A percentile compares a stretch with the other conserved stretches of the same genome.
Evolutionary conservation across 2,888 invertebrate species (phyloP).

Genomic region (Apotomis capreana): DNA sequence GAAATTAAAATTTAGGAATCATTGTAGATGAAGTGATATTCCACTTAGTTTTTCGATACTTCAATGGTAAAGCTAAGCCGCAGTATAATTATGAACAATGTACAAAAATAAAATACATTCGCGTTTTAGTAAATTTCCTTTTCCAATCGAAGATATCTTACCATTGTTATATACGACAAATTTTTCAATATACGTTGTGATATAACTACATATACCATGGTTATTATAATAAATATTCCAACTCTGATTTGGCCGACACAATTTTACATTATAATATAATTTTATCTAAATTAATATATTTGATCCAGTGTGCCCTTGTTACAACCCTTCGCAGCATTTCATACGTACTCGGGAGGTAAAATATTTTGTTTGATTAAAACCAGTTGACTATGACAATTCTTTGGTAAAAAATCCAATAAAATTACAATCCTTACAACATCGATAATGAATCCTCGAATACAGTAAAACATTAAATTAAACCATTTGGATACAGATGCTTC

Average conservation of each 20-base stretch:
- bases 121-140: not conserved
- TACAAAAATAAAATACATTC: slow-evolving; percentile 1
- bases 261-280: slow-evolving; percentile 4
- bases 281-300: slow-evolving; percentile 12
- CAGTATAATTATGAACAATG: not conserved
- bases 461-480: slow-evolving; percentile 16
- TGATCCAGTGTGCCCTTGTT: slow-evolving; percentile 25
- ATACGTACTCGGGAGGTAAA: slow-evolving; percentile 24
- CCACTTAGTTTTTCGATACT: too few relatives aligned
- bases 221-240: slow-evolving; percentile 28
- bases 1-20: too few relatives aligned
- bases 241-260: slow-evolving; percentile 12
- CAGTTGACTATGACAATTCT: slow-evolving; percentile 36
- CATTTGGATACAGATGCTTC: not conserved
- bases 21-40: too few relatives aligned
- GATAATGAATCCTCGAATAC: slow-evolving; percentile 12
- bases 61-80: not conserved
- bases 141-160: not conserved
- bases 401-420: slow-evolving; percentile 34
- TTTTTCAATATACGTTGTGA: slow-evolving; percentile 4
- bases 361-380: slow-evolving; percentile 6
- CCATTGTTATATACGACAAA: not conserved
- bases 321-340: slow-evolving; percentile 17
- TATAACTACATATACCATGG: slow-evolving; percentile 3
- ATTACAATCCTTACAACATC: slow-evolving; percentile 27